Evolutionary conservation across 2,888 invertebrate species (phyloP).

Genomic region (Hartigia nigra): DNA sequence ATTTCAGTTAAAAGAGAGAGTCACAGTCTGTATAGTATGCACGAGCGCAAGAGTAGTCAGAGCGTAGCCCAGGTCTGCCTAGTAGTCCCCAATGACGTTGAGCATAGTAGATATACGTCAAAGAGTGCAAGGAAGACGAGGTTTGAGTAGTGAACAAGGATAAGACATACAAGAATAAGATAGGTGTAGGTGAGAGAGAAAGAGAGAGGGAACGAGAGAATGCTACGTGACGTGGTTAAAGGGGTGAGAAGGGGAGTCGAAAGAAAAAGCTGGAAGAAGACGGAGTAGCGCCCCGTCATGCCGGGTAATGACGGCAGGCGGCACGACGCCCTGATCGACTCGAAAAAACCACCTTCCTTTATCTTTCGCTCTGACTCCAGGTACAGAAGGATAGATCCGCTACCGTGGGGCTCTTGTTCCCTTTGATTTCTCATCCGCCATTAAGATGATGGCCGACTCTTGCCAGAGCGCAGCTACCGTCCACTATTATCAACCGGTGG

Average conservation of each 20-base stretch:
- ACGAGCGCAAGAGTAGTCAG: conserved; percentile 1
- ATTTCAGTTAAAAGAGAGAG: background rate
- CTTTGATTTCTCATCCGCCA: conserved; percentile 40
- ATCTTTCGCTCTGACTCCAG: conserved; percentile 38
- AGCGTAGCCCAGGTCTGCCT: background rate
- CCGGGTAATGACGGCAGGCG: conserved; percentile 60
- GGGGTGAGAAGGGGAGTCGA: conserved; percentile 41
- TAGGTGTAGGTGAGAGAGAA: conserved; percentile 26
- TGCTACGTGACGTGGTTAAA: conserved; percentile 20
- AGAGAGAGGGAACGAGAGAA: conserved; percentile 24
- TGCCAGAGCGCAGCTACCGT: conserved; percentile 39
- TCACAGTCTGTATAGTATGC: background rate
- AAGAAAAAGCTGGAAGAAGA: conserved; percentile 30
- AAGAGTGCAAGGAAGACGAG: background rate
- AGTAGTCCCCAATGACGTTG: background rate
- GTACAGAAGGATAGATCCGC: conserved; percentile 42
- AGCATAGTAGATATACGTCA: background rate
- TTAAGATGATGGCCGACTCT: conserved; percentile 38
- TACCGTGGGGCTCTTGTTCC: conserved; percentile 37
- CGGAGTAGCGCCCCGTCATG: conserved; percentile 60
- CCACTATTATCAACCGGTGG: conserved; percentile 41
- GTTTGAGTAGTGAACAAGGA: background rate
- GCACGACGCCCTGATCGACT: conserved; percentile 47
- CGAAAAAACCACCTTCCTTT: conserved; percentile 41
- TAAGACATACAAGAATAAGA: background rate